phyloP scores from a whole-genome alignment of 1,140 invertebrate genomes.

The Grapholita molesta region DNA sequence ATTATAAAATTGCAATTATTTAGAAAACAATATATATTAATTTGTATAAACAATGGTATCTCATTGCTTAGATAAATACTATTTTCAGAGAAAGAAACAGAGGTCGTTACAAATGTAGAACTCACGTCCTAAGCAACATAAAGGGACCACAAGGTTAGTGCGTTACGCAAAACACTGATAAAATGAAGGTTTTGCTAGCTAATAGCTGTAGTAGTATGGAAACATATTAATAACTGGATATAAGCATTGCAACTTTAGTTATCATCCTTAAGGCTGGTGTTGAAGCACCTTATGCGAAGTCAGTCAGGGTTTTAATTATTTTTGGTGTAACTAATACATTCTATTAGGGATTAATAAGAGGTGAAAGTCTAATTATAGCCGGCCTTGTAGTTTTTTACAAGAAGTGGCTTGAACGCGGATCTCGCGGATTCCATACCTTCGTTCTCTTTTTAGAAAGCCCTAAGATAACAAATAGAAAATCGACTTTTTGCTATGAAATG shows the following conservation, averaged over 20 bases:
- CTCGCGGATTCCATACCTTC: background rate
- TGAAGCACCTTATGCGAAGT: too few species aligned
- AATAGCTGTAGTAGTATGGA: too few species aligned
- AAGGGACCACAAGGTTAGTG: background rate
- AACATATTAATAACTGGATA: too few species aligned
- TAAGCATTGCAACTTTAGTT: too few species aligned
- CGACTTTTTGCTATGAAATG: constrained; percentile 1
- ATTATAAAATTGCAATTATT: too few species aligned
- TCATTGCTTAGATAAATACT: too few species aligned
- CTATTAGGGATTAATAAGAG: background rate
- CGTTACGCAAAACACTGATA: background rate
- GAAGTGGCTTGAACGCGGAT: constrained; percentile 2
- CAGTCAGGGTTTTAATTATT: background rate
- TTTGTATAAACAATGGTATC: too few species aligned
- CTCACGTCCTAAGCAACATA: background rate
- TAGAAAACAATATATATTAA: too few species aligned
- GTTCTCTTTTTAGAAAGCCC: constrained; percentile 17
- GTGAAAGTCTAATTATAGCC: constrained; percentile 10
- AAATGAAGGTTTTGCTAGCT: background rate
- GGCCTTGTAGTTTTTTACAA: constrained; percentile 9
- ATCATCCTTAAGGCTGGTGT: too few species aligned
- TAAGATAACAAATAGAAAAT: background rate
- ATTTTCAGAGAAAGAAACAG: background rate
- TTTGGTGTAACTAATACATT: background rate
- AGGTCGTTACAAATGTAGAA: background rate